These are phyloP conservation scores for Athrips mouffetella DNA, from an alignment of 2,888 invertebrate genomes.

Conservation along the genomic window DNA sequence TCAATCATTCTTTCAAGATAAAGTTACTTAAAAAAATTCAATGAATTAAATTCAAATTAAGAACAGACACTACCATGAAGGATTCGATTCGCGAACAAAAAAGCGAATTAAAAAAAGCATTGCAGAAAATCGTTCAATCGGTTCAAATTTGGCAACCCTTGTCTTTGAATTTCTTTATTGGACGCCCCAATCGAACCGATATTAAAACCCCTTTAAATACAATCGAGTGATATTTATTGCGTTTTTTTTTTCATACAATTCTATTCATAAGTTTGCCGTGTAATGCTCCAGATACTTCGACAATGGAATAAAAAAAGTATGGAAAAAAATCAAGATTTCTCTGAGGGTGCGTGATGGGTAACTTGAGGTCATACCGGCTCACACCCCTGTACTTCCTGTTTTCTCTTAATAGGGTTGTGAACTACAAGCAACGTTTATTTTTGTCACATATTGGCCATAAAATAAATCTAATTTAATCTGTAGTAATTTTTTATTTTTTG, in stretches of 20 bases:
- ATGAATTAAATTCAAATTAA: too few species aligned
- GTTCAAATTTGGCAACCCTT: slow-evolving; percentile 49
- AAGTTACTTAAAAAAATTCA: too few species aligned
- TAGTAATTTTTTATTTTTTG: too few species aligned
- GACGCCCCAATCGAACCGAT: slow-evolving; percentile 61
- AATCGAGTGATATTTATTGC: slow-evolving; percentile 76
- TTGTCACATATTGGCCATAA: too few species aligned
- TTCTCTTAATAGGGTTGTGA: slow-evolving; percentile 53
- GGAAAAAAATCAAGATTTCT: slow-evolving; percentile 39
- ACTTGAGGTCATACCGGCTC: slow-evolving; percentile 75
- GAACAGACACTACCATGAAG: too few species aligned
- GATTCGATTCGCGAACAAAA: too few species aligned
- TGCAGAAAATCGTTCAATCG: slow-evolving; percentile 42
- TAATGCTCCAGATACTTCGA: slow-evolving; percentile 64
- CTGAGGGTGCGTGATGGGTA: slow-evolving; percentile 66
- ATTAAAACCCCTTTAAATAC: slow-evolving; percentile 74
- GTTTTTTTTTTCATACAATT: slow-evolving; percentile 53
- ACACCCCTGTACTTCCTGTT: slow-evolving; percentile 75
- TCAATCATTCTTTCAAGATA: too few species aligned
- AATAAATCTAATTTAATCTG: too few species aligned
- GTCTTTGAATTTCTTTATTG: slow-evolving; percentile 37
- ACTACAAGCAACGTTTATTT: too few species aligned
- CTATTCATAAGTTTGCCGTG: slow-evolving; percentile 51
- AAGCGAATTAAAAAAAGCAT: slow-evolving; percentile 31
- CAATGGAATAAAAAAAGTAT: slow-evolving; percentile 41